phyloP scores from a whole-genome alignment of 2,113 vertebrate genomes.

The Scophthalmus maximus region DNA sequence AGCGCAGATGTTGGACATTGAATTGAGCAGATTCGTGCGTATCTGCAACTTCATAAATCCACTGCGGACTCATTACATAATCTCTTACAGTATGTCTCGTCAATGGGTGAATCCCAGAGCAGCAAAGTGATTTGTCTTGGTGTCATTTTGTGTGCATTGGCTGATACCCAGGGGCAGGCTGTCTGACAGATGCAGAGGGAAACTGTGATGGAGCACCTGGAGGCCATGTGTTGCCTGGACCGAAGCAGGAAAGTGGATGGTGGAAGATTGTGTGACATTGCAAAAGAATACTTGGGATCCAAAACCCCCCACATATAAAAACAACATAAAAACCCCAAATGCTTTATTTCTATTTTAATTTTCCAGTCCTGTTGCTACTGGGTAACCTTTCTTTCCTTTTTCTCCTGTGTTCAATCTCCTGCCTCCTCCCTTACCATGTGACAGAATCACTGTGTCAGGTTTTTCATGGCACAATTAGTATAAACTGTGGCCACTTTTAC shows the following conservation, averaged over 20 bases:
- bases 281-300: not conserved
- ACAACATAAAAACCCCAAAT: not conserved
- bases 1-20: constrained; percentile 5
- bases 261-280: constrained; percentile 1
- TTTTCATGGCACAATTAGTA: constrained; percentile 58
- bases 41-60: not conserved
- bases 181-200: constrained; percentile 60
- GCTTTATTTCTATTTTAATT: constrained; percentile 22
- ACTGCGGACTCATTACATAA: not conserved
- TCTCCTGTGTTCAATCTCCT: not conserved
- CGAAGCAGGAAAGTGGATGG: not conserved
- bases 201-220: constrained; percentile 56
- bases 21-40: constrained; percentile 1
- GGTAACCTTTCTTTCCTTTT: constrained; percentile 3
- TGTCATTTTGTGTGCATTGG: constrained; percentile 30
- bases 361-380: not conserved
- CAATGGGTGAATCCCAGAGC: constrained; percentile 17
- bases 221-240: constrained; percentile 14
- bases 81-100: not conserved
- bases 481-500: constrained; percentile 55
- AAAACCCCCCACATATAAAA: too few relatives aligned
- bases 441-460: constrained; percentile 59
- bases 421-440: constrained; percentile 2
- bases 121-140: constrained; percentile 42
- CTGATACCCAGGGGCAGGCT: constrained; percentile 19